Conservation (phyloP, 2,888 invertebrate species). For the Eupelmus urozonus region DNA sequence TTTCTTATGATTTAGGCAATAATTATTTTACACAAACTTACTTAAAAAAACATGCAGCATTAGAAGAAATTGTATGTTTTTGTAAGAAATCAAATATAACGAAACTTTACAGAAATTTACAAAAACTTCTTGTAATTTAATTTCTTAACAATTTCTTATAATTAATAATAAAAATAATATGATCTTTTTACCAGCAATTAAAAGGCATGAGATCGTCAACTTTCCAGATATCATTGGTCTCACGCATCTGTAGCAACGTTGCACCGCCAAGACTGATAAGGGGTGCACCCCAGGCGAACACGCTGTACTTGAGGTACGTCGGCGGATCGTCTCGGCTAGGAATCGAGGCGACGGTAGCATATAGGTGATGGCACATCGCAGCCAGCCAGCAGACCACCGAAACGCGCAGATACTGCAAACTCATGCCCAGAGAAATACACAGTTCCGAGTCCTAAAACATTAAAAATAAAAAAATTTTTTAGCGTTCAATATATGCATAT, state of each 20-base stretch:
- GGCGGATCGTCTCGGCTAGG: slow-evolving; percentile 74
- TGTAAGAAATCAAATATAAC: too few species aligned
- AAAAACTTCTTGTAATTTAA: too few species aligned
- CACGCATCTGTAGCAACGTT: slow-evolving; percentile 79
- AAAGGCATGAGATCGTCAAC: slow-evolving; percentile 77
- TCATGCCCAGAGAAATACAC: slow-evolving; percentile 81
- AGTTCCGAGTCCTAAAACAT: slow-evolving; percentile 81
- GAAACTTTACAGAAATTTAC: too few species aligned
- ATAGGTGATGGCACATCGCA: slow-evolving; percentile 83
- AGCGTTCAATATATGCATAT: too few species aligned
- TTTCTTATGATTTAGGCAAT: too few species aligned
- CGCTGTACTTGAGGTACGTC: slow-evolving; percentile 79
- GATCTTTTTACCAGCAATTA: slow-evolving; percentile 79
- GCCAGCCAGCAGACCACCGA: slow-evolving; percentile 84
- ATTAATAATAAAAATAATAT: too few species aligned
- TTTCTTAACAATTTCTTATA: too few species aligned
- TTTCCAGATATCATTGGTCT: slow-evolving; percentile 78
- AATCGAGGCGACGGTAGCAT: slow-evolving; percentile 76
- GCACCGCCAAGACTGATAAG: slow-evolving; percentile 79
- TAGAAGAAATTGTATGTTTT: too few species aligned
- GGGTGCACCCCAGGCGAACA: slow-evolving; percentile 84
- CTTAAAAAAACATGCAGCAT: too few species aligned
- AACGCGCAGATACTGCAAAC: slow-evolving; percentile 82
- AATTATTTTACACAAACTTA: too few species aligned
- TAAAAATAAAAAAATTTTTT: slow-evolving; percentile 22